Evolutionary conservation across 2,797 vertebrate genomes (phyloP).

Genomic region (Sebastiscus albofasciatus): DNA sequence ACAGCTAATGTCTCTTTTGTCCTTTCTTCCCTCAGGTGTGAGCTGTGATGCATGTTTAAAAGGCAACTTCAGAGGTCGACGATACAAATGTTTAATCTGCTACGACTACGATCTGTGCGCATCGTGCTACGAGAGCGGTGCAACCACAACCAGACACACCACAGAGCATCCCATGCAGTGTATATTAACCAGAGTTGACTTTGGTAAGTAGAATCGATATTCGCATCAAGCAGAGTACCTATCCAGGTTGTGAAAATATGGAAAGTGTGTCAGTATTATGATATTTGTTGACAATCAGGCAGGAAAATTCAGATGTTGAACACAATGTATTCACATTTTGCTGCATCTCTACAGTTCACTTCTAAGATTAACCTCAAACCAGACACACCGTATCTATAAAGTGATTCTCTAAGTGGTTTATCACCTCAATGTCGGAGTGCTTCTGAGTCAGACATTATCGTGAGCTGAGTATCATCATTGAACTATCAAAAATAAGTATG

Average conservation of each 20-base stretch:
- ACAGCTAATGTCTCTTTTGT: background rate
- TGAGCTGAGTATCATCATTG: background rate
- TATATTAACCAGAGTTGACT: constrained; percentile 99
- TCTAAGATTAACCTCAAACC: background rate
- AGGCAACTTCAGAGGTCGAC: constrained; percentile 97
- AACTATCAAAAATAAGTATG: background rate
- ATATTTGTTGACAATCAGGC: background rate
- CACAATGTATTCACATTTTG: background rate
- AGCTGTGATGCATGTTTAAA: constrained; percentile 99
- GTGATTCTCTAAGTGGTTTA: background rate
- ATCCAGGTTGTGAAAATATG: background rate
- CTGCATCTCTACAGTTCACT: background rate
- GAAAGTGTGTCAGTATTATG: background rate
- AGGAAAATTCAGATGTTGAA: background rate
- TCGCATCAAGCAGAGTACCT: background rate
- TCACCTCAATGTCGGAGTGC: background rate
- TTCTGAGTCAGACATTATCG: background rate
- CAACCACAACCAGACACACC: constrained; percentile 97
- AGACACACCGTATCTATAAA: background rate
- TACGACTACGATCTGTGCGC: constrained; percentile 99
- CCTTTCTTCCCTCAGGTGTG: constrained; percentile 86
- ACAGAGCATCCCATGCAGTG: constrained; percentile 99
- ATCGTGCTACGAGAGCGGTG: constrained; percentile 98
- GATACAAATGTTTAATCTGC: constrained; percentile 99
- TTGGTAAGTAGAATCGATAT: constrained; percentile 82